Evolutionary conservation across 2,113 vertebrate species (phyloP), one percentile per base, ranked within the genome.

Genomic region (Raphicerus campestris): DNA sequence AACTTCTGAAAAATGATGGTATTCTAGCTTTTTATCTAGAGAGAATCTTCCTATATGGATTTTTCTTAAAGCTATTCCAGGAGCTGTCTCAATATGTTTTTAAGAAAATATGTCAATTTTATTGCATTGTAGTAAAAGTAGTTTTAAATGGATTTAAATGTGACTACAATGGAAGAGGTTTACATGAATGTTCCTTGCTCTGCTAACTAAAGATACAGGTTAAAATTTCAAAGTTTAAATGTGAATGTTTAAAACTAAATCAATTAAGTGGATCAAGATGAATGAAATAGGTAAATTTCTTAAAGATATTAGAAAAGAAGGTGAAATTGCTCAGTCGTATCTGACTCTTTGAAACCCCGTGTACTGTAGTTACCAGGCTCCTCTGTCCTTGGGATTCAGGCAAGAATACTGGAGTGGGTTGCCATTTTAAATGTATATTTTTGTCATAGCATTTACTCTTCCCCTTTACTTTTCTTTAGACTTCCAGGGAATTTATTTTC

Each of bases 21-120:
- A 3, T 39, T 87, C 35, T 70, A 70, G 10, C 2, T 84, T 87
- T 88, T 45, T 58, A 82, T 63, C 13, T 88, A 53, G n/a, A 77
- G 42, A 95, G 45, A 60, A 83, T 82, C 30, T 78, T 82, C n/a
- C 19, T 55, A 10, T 32, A 47, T 5, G 55, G 45, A 51, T 60
- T 93, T 94, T 94, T 92, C 80, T 58, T 77, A 45, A 85, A 92
- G n/a, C 53, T 78, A 78, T 58, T 87, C 30, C 10, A 61, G 22
- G 20, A 90, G 30, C 24, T 83, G 30, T 87, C 9, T 82, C 26
- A 75, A 55, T 49, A 28, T 55, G 60, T 81, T 42, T 39, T 73
- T 93, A 42, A 32, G 45, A 87, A 42, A 35, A 16, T 83, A 82
- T 82, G 10, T 91, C 28, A 61, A n/a, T 30, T 89, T 83, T 89